Evolutionary conservation across 2,888 invertebrate species (phyloP).

Genomic region (Tetranychus truncatus): DNA sequence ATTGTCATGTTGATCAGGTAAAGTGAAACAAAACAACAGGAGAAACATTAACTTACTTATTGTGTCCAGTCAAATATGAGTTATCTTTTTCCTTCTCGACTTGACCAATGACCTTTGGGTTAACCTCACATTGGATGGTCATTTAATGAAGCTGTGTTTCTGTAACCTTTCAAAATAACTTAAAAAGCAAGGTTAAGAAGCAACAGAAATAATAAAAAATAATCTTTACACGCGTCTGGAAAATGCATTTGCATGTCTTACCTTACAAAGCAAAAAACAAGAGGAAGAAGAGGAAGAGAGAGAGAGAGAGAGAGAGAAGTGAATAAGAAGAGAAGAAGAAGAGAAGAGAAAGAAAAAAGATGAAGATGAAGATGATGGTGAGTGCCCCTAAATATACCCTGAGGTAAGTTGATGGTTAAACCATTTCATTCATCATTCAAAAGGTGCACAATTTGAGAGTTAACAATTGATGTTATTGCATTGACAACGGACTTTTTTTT

Average conservation of each 20-base stretch:
- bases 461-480: not conserved
- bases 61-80: too few species aligned
- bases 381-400: not conserved
- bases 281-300: not conserved
- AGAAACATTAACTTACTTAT: too few species aligned
- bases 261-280: not conserved
- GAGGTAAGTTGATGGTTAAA: not conserved
- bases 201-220: not conserved
- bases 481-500: not conserved
- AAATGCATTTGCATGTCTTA: not conserved
- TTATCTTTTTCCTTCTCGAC: not conserved
- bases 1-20: too few species aligned
- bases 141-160: not conserved
- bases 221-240: not conserved
- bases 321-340: too few species aligned
- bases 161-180: not conserved
- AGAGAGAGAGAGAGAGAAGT: too few species aligned
- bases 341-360: not conserved
- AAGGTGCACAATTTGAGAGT: not conserved
- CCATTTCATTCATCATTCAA: slow-evolving; percentile 10
- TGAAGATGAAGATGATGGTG: not conserved
- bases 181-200: not conserved
- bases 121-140: not conserved
- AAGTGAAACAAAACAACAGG: too few species aligned
- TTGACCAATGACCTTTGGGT: not conserved